Percentiles rank a stretch among this genome's conserved stretches.
These are phyloP conservation scores for Papio anubis DNA, from an alignment of 2,113 vertebrate genomes.

Conservation along the genomic window DNA sequence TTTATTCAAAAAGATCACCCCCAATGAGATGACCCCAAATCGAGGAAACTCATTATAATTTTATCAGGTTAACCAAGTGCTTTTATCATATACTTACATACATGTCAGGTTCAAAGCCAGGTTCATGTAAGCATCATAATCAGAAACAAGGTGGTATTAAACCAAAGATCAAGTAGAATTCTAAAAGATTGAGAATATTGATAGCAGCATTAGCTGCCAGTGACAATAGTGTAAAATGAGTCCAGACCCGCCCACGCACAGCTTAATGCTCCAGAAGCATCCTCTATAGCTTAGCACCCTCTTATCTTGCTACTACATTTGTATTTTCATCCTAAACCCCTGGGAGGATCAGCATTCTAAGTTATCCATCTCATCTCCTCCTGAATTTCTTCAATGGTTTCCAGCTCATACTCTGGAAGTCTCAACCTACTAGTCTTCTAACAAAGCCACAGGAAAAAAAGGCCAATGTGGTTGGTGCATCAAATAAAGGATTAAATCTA, in stretches of 20 bases:
- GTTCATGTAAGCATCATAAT: neutral
- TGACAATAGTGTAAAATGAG: neutral
- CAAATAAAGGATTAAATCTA: neutral
- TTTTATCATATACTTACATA: neutral
- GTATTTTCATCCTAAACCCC: neutral
- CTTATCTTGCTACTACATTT: neutral
- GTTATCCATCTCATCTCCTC: neutral
- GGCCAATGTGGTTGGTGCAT: neutral
- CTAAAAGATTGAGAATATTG: neutral
- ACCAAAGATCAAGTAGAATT: neutral
- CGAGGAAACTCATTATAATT: neutral
- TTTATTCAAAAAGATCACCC: neutral
- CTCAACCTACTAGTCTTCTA: neutral
- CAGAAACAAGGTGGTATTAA: neutral
- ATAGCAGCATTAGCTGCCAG: neutral
- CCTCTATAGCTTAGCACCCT: neutral
- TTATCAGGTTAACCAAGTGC: neutral
- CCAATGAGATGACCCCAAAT: neutral
- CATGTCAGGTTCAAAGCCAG: neutral
- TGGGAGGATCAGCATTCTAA: neutral
- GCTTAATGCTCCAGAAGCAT: neutral
- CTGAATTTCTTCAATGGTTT: neutral
- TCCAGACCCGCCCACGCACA: neutral
- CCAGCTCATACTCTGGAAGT: neutral
- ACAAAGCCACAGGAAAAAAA: neutral